These are phyloP conservation scores for Drosophila colorata DNA, from an alignment of 2,888 invertebrate species.

Conservation along the genomic window DNA sequence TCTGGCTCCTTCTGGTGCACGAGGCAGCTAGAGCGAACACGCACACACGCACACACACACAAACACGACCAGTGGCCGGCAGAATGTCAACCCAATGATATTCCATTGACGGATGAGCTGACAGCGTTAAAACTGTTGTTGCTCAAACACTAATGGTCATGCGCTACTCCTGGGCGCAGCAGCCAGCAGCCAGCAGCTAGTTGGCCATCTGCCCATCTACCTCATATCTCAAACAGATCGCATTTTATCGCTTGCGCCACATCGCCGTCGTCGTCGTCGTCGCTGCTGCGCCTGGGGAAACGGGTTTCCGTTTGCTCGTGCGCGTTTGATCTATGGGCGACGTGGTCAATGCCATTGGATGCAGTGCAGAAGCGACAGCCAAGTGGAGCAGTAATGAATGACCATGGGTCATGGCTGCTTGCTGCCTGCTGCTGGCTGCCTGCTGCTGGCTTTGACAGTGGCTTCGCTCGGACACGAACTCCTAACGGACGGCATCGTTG, in stretches of 20 bases:
- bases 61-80: slow-evolving; percentile 65
- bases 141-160: slow-evolving; percentile 81
- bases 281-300: slow-evolving; percentile 36
- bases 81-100: slow-evolving; percentile 84
- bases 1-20: slow-evolving; percentile 16
- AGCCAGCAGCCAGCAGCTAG: slow-evolving; percentile 18
- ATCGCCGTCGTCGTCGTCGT: slow-evolving; percentile 33
- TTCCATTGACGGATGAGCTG: slow-evolving; percentile 85
- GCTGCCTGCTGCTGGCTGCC: slow-evolving; percentile 50
- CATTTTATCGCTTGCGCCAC: slow-evolving; percentile 74
- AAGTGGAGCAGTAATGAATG: slow-evolving; percentile 82
- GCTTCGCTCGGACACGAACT: slow-evolving; percentile 21
- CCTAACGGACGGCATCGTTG: slow-evolving; percentile 50
- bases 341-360: slow-evolving; percentile 45
- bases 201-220: slow-evolving; percentile 13
- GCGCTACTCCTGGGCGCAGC: slow-evolving; percentile 43
- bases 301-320: slow-evolving; percentile 62
- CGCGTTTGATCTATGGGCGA: slow-evolving; percentile 76
- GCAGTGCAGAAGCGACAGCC: slow-evolving; percentile 58
- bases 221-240: slow-evolving; percentile 72
- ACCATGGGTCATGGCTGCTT: slow-evolving; percentile 80
- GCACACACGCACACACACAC: slow-evolving; percentile 41
- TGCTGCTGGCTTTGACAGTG: slow-evolving; percentile 61
- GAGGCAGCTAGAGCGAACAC: slow-evolving; percentile 52
- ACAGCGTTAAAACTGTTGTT: slow-evolving; percentile 85